Conservation (phyloP, 1,140 invertebrate species). For the Rhyzopertha dominica region DNA sequence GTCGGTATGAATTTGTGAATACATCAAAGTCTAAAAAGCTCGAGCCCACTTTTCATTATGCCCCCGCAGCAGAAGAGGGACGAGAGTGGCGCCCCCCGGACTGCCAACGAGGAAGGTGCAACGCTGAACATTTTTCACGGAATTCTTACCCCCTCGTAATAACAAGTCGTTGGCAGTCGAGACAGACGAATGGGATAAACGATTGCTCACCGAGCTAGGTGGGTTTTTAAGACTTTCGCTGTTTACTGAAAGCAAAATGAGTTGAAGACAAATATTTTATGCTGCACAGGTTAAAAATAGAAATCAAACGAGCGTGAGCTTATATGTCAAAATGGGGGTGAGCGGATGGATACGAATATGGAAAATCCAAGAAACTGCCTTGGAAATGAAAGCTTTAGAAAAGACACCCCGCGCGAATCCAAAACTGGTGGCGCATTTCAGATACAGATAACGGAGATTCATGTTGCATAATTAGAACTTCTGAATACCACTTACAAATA, state of each 20-base stretch:
- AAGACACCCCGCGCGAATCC: no score
- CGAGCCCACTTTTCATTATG: conserved; percentile 44
- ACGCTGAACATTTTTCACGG: conserved; percentile 34
- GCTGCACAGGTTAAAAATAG: conserved; percentile 28
- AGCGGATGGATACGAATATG: no score
- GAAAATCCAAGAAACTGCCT: no score
- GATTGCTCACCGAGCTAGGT: conserved; percentile 32
- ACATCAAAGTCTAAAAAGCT: conserved; percentile 43
- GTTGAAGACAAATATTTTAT: conserved; percentile 38
- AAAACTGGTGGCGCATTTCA: no score
- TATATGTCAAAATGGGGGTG: no score
- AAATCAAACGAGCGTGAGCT: conserved; percentile 34
- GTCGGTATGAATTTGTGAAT: conserved; percentile 45
- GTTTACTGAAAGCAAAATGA: conserved; percentile 33
- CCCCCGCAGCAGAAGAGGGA: conserved; percentile 16
- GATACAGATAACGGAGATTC: no score
- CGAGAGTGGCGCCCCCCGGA: conserved; percentile 29
- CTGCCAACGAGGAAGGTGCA: conserved; percentile 29
- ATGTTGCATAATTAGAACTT: no score
- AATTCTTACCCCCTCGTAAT: conserved; percentile 27
- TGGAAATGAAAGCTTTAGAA: no score
- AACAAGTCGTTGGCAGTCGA: conserved; percentile 27
- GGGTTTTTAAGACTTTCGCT: conserved; percentile 33
- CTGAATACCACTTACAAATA: no score
- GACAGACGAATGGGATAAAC: conserved; percentile 36